Evolutionary conservation across 37 sponge, comb jelly and placozoan genomes (phyloP), one percentile per base, ranked within the genome.

Genomic region (Spongilla lacustris): DNA sequence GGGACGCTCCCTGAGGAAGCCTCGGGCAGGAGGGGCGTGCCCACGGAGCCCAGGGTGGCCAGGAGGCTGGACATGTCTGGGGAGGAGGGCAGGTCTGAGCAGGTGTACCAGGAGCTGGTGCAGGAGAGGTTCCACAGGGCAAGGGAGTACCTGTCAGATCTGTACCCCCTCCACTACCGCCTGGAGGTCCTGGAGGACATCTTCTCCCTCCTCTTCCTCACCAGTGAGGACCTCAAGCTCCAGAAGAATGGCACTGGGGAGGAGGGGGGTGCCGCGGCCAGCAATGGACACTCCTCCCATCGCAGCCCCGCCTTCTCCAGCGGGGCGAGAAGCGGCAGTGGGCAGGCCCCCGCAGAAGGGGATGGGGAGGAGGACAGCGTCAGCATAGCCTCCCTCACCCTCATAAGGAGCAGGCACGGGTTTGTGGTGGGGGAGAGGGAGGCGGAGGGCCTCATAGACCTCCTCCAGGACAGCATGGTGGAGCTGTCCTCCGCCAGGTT

Each of bases 161-260:
- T 95, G 11, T 73, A 75, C 13, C 96, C 98, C 26, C 89, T 91
- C 67, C 83, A 82, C 80, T 97, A 80, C 36, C 92, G 94, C 6
- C 84, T 97, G n/a, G 98, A 97, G 71, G 81, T 97, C 19, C 69
- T 97, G 78, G 98, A 97, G 84, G 87, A 97, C 78, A 91, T 97
- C 5, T 97, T 96, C 67, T 95, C 98, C 26, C 88, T 97, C 5
- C 77, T 97, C 6, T 93, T 97, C 49, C 86, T 97, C 41, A 85
- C 91, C 24, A 75, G 88, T 76, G 88, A 85, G 10, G 92, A 97
- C 68, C 74, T 93, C 0, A 73, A 41, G 24, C 69, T 23, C 50
- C 48, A 33, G 27, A 69, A 83, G 8, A 46, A 46, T 46, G 71
- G 35, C 23, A 21, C n/a, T 69, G 38, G 26, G 71, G 46, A 46